Evolutionary conservation across 2,888 invertebrate species (phyloP), one percentile per base, ranked within the genome.

Genomic region (Rhagium mordax): DNA sequence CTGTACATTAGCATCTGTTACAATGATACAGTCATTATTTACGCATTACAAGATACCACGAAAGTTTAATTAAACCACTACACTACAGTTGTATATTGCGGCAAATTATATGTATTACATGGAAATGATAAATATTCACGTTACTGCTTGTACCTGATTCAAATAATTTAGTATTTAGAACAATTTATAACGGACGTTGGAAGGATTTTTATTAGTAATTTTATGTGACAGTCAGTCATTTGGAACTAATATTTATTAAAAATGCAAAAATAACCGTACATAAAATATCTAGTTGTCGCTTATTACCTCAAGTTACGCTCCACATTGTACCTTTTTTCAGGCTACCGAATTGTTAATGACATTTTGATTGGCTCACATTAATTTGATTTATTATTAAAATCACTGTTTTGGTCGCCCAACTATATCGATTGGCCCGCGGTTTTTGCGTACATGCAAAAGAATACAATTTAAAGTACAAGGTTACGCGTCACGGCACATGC

Each of bases 231-330:
- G 27, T 51, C 69, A 73, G 48, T 65, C 73, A 60, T 70, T 71
- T 65, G 73, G 70, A 73, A 73, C 69, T 73, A 73, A 73, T 73
- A 73, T 72, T 65, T 60, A 72, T 71, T 59, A 65, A 71, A 70
- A 69, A 70, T 73, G 18, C 55, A 57, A 57, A 64, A 62, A 41
- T 67, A 67, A 67, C 57, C 21, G 55, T 67, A 67, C 15, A 65
- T 21, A 51, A 49, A 51, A 51, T 64, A n/a, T 41, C 59, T 6
- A 29, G 27, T 18, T 29, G n/a, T 33, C 53, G 51, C 65, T 64
- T 64, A 53, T 53, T 53, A 20, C 64, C 20, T 55, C 5, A 5
- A 53, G 27, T 53, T 65, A 18, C 41, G 65, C 53, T 53, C 53
- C 8, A 33, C 53, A n/a, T 41, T 65, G n/a, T 41, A 3, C n/a